Evolutionary conservation across 2,888 invertebrate genomes (phyloP), one percentile per base, ranked within the genome.

Genomic region (Chydorus sphaericus): DNA sequence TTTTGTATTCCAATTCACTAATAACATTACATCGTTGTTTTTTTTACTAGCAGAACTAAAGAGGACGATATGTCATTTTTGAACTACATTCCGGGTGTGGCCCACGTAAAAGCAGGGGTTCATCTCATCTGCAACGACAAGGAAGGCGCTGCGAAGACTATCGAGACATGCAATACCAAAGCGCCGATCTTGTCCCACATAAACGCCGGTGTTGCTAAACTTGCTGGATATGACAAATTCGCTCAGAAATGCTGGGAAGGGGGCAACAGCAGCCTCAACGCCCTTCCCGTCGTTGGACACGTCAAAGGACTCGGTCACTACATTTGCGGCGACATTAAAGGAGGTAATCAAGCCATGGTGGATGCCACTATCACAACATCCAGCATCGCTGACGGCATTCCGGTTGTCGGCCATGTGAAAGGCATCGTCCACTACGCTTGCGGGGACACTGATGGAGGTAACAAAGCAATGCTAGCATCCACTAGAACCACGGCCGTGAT

Each of bases 391-490:
- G 55, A 61, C 29, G 59, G 57, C n/a, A 29, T 61, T 10, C 61
- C 61, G 11, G 52, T 59, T 5, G 60, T 61, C 7, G 61, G 61
- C 20, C 61, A 61, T 48, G 48, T 54, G 4, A 61, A 61, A 53
- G 60, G 59, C 14, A 50, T 16, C 10, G 26, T 61, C 30, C 61
- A 61, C 52, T 56, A 59, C 38, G 56, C 55, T 14, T 20, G n/a
- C 8, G 61, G 61, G 5, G 61, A 61, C 50, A 30, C 33, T 4
- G 52, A 58, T 44, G 58, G 58, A 18, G 61, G 59, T 14, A 48
- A 60, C 38, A 52, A 54, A 11, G 59, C 58, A 11, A 57, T 61
- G 57, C 58, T 55, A 48, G 26, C 51, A 6, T 56, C 61, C 4
- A 54, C 58, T 5, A 33, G 61, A 20, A 50, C 58, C 2, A 30